Conservation (phyloP, 2,113 vertebrate genomes). For the Percopsis transmontana region DNA sequence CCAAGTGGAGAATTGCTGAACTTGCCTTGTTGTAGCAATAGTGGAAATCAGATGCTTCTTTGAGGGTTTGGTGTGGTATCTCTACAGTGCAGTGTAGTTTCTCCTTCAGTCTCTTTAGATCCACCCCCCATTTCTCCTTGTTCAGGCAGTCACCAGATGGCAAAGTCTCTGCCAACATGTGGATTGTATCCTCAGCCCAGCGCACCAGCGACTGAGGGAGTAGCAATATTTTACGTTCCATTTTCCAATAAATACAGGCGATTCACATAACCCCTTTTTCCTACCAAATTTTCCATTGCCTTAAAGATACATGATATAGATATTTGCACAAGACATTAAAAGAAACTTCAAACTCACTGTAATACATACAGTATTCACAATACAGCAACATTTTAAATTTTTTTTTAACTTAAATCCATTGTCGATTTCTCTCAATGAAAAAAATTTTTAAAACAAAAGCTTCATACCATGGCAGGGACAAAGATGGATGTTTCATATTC, state of each 20-base stretch:
- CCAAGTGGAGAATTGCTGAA: not conserved
- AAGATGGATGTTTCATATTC: constrained; percentile 64
- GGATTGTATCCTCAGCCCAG: constrained; percentile 66
- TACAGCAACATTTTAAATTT: too few relatives aligned
- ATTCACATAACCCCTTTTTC: not conserved
- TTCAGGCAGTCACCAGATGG: constrained; percentile 2
- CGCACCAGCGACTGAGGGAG: constrained; percentile 61
- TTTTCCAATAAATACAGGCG: too few relatives aligned
- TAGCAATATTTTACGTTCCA: not conserved
- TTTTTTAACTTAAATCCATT: too few relatives aligned
- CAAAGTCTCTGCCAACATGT: constrained; percentile 38
- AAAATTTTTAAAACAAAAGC: not conserved
- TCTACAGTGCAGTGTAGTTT: constrained; percentile 53
- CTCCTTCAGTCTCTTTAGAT: constrained; percentile 63
- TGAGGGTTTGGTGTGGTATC: constrained; percentile 59
- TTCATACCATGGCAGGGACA: constrained; percentile 70
- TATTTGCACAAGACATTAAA: not conserved
- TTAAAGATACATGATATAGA: not conserved
- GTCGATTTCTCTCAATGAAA: not conserved
- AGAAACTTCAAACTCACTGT: not conserved
- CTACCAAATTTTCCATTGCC: not conserved
- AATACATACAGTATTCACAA: too few relatives aligned
- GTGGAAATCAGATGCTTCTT: constrained; percentile 65
- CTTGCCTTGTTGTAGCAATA: constrained; percentile 64
- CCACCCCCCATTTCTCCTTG: constrained; percentile 53